These are phyloP conservation scores for Saccostrea glomerata DNA, from an alignment of 1,140 invertebrate species.

Conservation along the genomic window DNA sequence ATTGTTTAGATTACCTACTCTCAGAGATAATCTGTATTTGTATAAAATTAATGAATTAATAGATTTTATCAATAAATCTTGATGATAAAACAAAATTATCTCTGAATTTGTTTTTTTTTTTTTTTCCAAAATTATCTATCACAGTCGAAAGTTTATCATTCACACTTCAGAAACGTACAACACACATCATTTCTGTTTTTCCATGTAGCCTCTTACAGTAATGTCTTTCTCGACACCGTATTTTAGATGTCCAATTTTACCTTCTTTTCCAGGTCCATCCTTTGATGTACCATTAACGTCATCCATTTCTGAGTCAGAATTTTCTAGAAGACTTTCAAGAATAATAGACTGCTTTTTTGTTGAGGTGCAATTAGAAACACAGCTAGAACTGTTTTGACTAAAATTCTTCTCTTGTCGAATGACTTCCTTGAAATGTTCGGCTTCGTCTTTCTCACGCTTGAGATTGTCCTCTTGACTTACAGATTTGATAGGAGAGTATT, in stretches of 20 bases:
- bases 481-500: background rate
- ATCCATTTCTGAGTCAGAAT: slow-evolving; percentile 25
- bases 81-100: background rate
- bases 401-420: slow-evolving; percentile 14
- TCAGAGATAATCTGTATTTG: no score
- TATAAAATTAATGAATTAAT: no score
- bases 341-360: background rate
- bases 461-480: background rate
- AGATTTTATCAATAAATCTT: no score
- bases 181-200: background rate
- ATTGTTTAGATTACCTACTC: no score
- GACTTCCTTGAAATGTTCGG: background rate
- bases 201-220: background rate
- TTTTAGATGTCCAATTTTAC: background rate
- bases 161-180: background rate
- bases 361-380: background rate
- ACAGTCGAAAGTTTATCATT: background rate
- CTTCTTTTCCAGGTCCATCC: background rate
- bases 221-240: background rate
- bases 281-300: background rate
- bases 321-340: slow-evolving; percentile 16
- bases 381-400: background rate
- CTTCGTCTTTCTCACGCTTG: background rate
- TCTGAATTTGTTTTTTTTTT: background rate
- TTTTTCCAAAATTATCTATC: background rate